Evolutionary conservation across 2,113 vertebrate species (phyloP), one percentile per base, ranked within the genome.

Genomic region (Lynx canadensis): DNA sequence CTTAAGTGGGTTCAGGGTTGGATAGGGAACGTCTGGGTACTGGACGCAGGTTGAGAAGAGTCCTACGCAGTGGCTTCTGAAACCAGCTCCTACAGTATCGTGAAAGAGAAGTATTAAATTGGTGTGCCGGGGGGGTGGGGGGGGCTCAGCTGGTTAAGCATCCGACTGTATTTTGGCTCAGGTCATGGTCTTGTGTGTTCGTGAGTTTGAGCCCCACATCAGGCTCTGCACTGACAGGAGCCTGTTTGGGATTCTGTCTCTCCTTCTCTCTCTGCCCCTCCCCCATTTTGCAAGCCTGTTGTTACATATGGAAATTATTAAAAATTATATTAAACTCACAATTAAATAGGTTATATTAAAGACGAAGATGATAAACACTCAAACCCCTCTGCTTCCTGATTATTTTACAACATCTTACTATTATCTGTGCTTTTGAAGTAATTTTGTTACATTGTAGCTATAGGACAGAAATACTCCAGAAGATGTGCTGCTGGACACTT

Each of bases 281-380:
- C 57, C 21, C 57, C 21, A 8, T 7, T 92, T 83, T 82, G 2
- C 52, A 71, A 82, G 66, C 31, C 38, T 78, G 11, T 65, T 80
- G 23, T 88, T 60, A 45, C 6, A 66, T 1, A n/a, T 1, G n/a
- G 19, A 0, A 55, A 41, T 79, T 74, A 92, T 29, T 89, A 57
- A 87, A 80, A 89, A 90, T 16, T 88, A 38, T 41, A 73, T 71
- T 82, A 88, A 31, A 65, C 8, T 88, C 81, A 29, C 5, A 89
- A 81, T 74, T 82, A 84, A 38, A 87, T 92, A 78, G 33, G 52
- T 89, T 33, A 63, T n/a, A 81, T 93, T 89, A 60, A 36, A 91
- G 88, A 48, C 55, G n/a, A 97, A 96, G 36, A 5, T 88, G 66
- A 83, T 52, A 89, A 91, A 66, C 87, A 65, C 7, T 78, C 18